phyloP scores from a whole-genome alignment of 2,888 invertebrate genomes.

The Myopa tessellatipennis region DNA sequence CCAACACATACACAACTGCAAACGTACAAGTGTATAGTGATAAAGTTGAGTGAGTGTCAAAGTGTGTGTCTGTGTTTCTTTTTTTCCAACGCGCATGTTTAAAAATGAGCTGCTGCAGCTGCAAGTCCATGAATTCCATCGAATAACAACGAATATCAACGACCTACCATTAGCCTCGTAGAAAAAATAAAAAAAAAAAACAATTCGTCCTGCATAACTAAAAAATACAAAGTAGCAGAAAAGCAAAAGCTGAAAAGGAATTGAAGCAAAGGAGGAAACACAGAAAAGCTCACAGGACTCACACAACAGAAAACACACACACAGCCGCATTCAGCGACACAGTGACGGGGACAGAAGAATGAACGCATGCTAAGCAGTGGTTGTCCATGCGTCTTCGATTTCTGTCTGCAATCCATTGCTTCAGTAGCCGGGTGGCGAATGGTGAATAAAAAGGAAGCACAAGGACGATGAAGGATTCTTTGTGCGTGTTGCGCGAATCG shows the following conservation, averaged over 20 bases:
- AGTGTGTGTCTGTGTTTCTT: neutral
- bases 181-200: neutral
- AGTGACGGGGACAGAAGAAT: neutral
- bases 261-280: neutral
- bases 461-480: neutral
- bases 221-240: slow-evolving; percentile 15
- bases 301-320: slow-evolving; percentile 9
- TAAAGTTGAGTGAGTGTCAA: no score
- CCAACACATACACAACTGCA: no score
- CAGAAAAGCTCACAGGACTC: slow-evolving; percentile 12
- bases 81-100: slow-evolving; percentile 13
- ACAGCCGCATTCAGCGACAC: no score
- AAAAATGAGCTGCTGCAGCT: slow-evolving; percentile 1
- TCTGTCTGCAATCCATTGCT: neutral
- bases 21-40: no score
- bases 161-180: neutral
- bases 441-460: neutral
- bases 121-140: neutral
- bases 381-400: slow-evolving; percentile 13
- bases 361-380: neutral
- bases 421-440: no score
- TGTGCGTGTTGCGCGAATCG: slow-evolving; percentile 1
- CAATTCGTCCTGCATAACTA: slow-evolving; percentile 35
- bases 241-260: neutral
- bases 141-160: neutral